phyloP scores from a whole-genome alignment of 2,888 invertebrate species.

The Didymodactylos carnosus region DNA sequence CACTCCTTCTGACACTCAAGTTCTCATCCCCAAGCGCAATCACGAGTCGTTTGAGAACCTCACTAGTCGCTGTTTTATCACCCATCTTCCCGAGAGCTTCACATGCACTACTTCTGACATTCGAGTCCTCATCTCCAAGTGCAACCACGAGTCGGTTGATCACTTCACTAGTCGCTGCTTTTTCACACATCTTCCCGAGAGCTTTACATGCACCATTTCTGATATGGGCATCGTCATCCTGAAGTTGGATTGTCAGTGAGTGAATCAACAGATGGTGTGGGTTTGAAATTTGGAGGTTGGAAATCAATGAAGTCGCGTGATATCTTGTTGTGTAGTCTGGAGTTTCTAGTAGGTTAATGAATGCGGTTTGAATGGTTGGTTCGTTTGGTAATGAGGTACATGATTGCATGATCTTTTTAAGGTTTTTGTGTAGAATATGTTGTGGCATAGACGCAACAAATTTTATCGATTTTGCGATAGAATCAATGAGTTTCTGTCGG shows the following conservation, averaged over 20 bases:
- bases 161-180: not conserved
- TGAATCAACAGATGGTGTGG: not conserved
- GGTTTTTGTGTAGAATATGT: not conserved
- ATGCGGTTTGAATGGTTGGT: not conserved
- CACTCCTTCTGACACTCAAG: not conserved
- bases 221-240: not conserved
- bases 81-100: not conserved
- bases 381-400: not conserved
- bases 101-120: not conserved
- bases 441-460: not conserved
- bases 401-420: not conserved
- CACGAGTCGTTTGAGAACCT: not conserved
- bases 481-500: not conserved
- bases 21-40: not conserved
- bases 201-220: not conserved
- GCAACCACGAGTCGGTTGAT: not conserved
- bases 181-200: not conserved
- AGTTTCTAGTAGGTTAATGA: not conserved
- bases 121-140: not conserved
- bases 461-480: not conserved
- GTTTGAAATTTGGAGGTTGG: not conserved
- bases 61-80: not conserved
- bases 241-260: not conserved
- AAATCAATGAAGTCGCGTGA: not conserved
- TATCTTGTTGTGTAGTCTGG: not conserved